A percentile compares a stretch with the other conserved stretches of the same genome.
phyloP scores from a whole-genome alignment of 2,113 vertebrate genomes.

The Rhegmatorhina hoffmannsi region DNA sequence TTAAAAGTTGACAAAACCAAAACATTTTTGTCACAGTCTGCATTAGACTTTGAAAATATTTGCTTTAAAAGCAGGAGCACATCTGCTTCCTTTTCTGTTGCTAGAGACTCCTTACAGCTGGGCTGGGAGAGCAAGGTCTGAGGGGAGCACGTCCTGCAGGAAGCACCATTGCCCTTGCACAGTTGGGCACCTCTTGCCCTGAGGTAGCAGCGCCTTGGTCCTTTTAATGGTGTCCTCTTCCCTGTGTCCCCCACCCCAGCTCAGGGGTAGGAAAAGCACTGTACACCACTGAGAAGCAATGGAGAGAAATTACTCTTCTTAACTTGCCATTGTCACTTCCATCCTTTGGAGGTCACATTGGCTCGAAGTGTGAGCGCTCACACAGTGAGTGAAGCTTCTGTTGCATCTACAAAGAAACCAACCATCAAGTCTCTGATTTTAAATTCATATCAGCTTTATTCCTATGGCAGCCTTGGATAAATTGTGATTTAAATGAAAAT shows the following conservation, averaged over 20 bases:
- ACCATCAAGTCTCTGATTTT: neutral
- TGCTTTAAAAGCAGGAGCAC: neutral
- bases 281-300: neutral
- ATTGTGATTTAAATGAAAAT: neutral
- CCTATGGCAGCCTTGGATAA: neutral
- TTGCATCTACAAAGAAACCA: neutral
- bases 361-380: neutral
- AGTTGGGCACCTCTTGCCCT: neutral
- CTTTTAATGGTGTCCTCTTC: neutral
- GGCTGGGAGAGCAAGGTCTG: neutral
- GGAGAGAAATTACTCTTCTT: neutral
- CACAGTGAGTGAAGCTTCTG: neutral
- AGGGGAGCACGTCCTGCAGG: fast-evolving
- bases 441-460: neutral
- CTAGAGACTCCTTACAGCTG: neutral
- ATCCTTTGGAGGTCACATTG: neutral
- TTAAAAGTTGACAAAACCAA: neutral
- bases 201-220: neutral
- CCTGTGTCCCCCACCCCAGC: neutral
- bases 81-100: neutral
- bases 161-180: too few relatives aligned
- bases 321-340: neutral
- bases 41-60: neutral
- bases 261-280: neutral
- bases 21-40: neutral